Evolutionary conservation across 2,113 vertebrate species (phyloP).

Genomic region (Hydrochoerus hydrochaeris): DNA sequence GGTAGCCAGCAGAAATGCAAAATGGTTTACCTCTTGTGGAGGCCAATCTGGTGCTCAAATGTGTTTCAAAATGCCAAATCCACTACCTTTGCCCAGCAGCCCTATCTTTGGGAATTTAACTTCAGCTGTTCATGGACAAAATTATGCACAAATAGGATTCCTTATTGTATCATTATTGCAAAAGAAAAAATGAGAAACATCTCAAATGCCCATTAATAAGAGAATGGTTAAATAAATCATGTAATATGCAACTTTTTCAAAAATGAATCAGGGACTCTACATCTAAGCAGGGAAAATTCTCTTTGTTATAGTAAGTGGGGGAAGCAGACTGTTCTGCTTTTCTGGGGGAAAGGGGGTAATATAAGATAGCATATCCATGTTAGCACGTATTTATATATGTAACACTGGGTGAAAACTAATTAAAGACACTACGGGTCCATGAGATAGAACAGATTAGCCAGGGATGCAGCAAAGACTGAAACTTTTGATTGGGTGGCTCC

Average conservation of each 20-base stretch:
- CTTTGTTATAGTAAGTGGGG: neutral
- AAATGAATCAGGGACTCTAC: neutral
- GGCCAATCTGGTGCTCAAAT: neutral
- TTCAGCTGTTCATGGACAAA: neutral
- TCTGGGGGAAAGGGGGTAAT: neutral
- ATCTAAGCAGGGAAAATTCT: neutral
- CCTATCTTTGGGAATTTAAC: neutral
- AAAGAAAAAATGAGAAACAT: neutral
- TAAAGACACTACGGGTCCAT: neutral
- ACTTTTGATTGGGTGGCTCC: neutral
- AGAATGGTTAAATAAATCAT: neutral
- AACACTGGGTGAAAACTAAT: neutral
- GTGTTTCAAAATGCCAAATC: neutral
- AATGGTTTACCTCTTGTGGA: neutral
- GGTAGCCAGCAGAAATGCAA: neutral
- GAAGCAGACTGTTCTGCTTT: conserved; percentile 22
- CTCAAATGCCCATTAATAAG: neutral
- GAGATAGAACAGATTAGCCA: neutral
- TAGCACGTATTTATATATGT: neutral
- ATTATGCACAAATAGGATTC: neutral
- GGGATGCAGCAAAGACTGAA: neutral
- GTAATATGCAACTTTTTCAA: neutral
- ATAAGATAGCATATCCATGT: neutral
- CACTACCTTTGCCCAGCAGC: neutral
- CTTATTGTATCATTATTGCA: neutral